phyloP scores from a whole-genome alignment of 2,888 invertebrate species.

The Nezara viridula region DNA sequence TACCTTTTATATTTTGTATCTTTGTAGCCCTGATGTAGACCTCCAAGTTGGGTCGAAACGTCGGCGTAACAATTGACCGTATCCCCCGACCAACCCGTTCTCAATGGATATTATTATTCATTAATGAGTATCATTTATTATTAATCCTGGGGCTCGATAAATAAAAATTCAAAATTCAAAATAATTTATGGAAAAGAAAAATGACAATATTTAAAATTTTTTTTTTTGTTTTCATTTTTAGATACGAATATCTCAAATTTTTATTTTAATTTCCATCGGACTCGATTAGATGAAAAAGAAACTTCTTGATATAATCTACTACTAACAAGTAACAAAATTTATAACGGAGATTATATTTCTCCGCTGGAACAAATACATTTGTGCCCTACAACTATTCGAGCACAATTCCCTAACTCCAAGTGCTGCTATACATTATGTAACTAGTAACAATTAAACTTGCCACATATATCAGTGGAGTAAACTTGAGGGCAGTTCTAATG shows the following conservation, averaged over 20 bases:
- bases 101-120: too few species aligned
- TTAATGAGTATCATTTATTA: too few species aligned
- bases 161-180: too few species aligned
- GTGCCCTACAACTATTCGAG: not conserved
- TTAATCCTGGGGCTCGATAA: too few species aligned
- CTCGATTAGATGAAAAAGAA: not conserved
- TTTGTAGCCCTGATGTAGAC: too few species aligned
- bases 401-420: constrained; percentile 15
- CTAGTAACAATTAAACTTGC: constrained; percentile 30
- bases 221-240: too few species aligned
- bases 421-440: constrained; percentile 23
- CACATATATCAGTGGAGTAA: not conserved
- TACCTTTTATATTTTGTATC: too few species aligned
- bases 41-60: too few species aligned
- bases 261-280: not conserved
- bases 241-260: not conserved
- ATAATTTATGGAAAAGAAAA: too few species aligned
- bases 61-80: too few species aligned
- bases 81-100: too few species aligned
- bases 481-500: not conserved
- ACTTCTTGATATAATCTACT: not conserved
- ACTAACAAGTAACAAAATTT: not conserved
- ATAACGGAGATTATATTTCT: not conserved
- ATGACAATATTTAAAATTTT: too few species aligned
- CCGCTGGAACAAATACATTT: not conserved